Evolutionary conservation across 2,797 vertebrate genomes (phyloP), one percentile per base, ranked within the genome.

Genomic region (Euthynnus affinis): DNA sequence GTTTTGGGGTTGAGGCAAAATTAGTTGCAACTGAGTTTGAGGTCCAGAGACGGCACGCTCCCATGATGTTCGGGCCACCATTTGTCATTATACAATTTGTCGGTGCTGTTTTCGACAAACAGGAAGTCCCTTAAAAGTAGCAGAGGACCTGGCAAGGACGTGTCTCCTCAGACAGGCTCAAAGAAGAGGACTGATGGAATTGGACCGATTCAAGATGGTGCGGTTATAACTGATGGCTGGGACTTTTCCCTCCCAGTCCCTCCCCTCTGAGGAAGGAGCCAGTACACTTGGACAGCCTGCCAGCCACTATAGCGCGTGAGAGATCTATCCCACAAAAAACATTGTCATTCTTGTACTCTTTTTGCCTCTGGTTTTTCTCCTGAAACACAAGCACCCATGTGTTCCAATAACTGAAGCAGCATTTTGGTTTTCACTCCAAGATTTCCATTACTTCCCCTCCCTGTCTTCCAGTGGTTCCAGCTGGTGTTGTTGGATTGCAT

Each of bases 21-120:
- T 94, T 93, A 91, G 91, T 91, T 84, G 88, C 87, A 91, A 90
- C 92, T 89, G 90, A 90, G 89, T 78, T 78, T 92, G 91, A 95
- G 93, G 92, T 93, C 87, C 78, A 29, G 53, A 78, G 87, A 93
- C 87, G 51, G 90, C 91, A 82, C 62, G 88, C 91, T 93, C 90
- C 87, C 82, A 70, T 63, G 74, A 92, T 87, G 89, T 92, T 89
- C 69, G 76, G 63, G 87, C 85, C 90, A 86, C 89, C 84, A 90
- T 90, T 92, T 92, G 89, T 93, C 91, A 95, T 94, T 94, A 94
- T 93, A 89, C 94, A 93, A 95, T 95, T 95, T 95, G 94, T 95
- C 91, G 63, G 83, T 81, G 71, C 91, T 89, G 83, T 89, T 92
- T 88, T 82, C 87, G 59, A 88, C 90, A 94, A 93, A 94, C 93